Percentiles rank a stretch among this genome's conserved stretches.
Conservation (phyloP, 2,888 invertebrate species). For the Ceratothoa steindachneri region DNA sequence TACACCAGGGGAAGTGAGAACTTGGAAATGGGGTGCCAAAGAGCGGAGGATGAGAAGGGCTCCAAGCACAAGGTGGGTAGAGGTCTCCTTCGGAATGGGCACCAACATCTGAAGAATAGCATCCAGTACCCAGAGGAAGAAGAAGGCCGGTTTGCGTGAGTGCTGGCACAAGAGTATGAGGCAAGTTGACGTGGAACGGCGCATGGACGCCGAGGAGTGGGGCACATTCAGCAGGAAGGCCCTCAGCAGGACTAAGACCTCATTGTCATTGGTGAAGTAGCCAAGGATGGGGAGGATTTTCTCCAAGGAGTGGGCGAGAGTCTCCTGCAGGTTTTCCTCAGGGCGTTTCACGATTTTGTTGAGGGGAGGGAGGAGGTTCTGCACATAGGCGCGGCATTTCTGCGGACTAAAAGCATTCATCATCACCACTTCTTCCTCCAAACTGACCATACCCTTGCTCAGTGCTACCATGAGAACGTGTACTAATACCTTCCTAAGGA, state of each 20-base stretch:
- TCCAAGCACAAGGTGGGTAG: slow-evolving; percentile 26
- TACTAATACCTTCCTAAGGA: too few species aligned
- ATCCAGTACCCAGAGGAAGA: slow-evolving; percentile 65
- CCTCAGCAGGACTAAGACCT: slow-evolving; percentile 64
- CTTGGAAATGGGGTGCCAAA: background rate
- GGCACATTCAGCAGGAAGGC: slow-evolving; percentile 65
- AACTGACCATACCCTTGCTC: background rate
- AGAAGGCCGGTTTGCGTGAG: slow-evolving; percentile 66
- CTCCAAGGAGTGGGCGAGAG: slow-evolving; percentile 62
- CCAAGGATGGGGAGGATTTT: slow-evolving; percentile 66
- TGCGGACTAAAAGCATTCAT: slow-evolving; percentile 58
- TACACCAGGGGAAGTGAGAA: background rate
- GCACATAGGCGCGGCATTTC: slow-evolving; percentile 72
- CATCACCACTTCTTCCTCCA: background rate
- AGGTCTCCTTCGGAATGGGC: slow-evolving; percentile 18
- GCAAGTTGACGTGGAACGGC: slow-evolving; percentile 76
- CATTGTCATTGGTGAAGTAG: slow-evolving; percentile 66
- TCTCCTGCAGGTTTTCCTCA: slow-evolving; percentile 69
- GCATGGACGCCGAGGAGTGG: slow-evolving; percentile 66
- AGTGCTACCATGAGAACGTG: too few species aligned
- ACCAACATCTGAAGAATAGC: slow-evolving; percentile 53
- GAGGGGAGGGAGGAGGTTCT: slow-evolving; percentile 69
- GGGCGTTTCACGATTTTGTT: slow-evolving; percentile 66
- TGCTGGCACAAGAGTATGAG: slow-evolving; percentile 74
- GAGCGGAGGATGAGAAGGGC: background rate